Percentiles rank a stretch among this genome's conserved stretches.
These are phyloP conservation scores for Microtus montanus DNA, from an alignment of 2,113 vertebrate species.

Conservation along the genomic window DNA sequence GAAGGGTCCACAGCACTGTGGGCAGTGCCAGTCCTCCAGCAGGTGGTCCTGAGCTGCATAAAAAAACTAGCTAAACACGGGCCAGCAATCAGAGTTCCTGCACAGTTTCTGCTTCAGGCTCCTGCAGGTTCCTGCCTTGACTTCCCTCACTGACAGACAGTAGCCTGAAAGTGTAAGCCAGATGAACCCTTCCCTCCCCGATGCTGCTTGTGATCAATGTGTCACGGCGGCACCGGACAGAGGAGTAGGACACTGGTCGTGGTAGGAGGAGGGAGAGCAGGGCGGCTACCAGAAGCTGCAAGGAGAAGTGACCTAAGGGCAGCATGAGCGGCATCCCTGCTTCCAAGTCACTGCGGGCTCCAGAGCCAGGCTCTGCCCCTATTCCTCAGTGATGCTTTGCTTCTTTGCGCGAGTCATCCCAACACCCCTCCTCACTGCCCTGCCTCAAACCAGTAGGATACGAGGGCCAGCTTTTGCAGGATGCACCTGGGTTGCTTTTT, in stretches of 20 bases:
- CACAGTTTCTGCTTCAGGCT: background rate
- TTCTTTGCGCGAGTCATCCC: accelerated
- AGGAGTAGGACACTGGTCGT: accelerated
- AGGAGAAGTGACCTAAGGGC: background rate
- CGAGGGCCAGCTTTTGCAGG: background rate
- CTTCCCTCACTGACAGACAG: background rate
- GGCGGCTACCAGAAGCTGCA: accelerated
- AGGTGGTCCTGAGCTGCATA: background rate
- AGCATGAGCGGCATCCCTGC: background rate
- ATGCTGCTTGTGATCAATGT: background rate
- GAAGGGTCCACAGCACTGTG: background rate
- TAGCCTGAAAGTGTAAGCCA: background rate
- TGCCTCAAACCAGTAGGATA: accelerated
- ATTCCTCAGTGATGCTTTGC: background rate
- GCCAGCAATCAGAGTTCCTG: background rate
- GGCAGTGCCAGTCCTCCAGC: background rate
- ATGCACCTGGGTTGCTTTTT: background rate
- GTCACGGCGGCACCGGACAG: too few species aligned
- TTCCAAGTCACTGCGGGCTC: background rate
- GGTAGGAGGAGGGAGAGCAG: background rate
- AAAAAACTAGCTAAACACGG: background rate
- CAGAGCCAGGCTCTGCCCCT: background rate
- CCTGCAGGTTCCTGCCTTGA: background rate
- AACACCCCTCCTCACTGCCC: accelerated
- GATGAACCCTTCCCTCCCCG: background rate